phyloP scores from a whole-genome alignment of 2,113 vertebrate species.

The Trogon surrucura region DNA sequence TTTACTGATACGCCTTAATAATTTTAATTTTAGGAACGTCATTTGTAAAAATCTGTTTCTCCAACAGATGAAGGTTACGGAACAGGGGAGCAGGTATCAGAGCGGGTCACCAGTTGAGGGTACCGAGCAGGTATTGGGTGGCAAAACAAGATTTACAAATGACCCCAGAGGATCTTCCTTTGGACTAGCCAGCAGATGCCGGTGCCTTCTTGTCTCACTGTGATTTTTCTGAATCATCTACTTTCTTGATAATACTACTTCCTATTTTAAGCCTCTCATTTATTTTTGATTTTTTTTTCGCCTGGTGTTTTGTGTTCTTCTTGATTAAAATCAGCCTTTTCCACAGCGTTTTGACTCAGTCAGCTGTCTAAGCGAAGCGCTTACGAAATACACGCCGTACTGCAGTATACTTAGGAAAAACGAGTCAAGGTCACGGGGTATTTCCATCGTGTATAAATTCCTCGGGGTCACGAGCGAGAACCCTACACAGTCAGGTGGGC shows the following conservation, averaged over 20 bases:
- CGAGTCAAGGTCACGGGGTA: constrained; percentile 14
- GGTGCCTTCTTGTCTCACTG: constrained; percentile 3
- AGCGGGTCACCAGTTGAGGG: not conserved
- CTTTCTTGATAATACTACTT: constrained; percentile 35
- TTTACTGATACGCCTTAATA: constrained; percentile 14
- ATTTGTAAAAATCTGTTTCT: not conserved
- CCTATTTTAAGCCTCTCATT: constrained; percentile 51
- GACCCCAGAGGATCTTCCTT: not conserved
- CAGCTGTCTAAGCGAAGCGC: constrained; percentile 18
- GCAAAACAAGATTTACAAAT: not conserved
- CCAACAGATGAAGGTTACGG: no score
- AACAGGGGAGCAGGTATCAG: not conserved
- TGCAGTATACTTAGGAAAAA: constrained; percentile 46
- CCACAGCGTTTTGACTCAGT: constrained; percentile 12
- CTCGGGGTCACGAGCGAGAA: not conserved
- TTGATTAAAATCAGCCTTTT: constrained; percentile 59
- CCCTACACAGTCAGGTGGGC: not conserved
- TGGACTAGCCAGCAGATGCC: constrained; percentile 16
- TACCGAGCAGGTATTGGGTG: not conserved
- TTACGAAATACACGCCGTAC: constrained; percentile 18
- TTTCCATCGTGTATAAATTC: not conserved
- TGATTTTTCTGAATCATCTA: constrained; percentile 36
- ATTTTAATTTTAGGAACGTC: constrained; percentile 42
- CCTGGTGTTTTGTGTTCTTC: constrained; percentile 21
- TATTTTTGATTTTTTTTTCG: not conserved